Evolutionary conservation across 2,888 invertebrate species (phyloP).

Genomic region (Gasteruption jaculator): DNA sequence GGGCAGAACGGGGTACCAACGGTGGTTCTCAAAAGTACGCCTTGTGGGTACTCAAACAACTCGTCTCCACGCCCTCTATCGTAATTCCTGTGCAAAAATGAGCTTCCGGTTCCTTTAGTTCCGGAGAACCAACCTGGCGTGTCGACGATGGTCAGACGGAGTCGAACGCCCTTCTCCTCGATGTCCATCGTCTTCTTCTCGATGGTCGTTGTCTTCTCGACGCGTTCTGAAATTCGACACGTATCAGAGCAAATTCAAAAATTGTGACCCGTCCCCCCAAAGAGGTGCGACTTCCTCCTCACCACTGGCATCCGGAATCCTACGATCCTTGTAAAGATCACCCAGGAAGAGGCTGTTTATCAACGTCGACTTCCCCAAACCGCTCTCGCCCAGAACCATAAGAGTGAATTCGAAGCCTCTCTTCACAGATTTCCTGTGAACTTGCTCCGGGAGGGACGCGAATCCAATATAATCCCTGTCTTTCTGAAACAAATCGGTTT

Average conservation of each 20-base stretch:
- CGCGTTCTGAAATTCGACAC: constrained; percentile 51
- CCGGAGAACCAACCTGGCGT: too few species aligned
- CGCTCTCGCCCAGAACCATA: constrained; percentile 94
- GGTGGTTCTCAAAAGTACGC: too few species aligned
- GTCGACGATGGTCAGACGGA: constrained; percentile 87
- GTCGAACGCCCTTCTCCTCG: constrained; percentile 87
- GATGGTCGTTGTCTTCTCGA: constrained; percentile 59
- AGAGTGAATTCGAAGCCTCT: constrained; percentile 94
- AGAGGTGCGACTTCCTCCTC: constrained; percentile 25
- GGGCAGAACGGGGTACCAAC: too few species aligned
- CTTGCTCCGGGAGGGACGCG: constrained; percentile 92
- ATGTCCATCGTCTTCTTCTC: constrained; percentile 84
- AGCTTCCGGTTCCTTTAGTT: too few species aligned
- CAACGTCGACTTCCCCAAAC: constrained; percentile 90
- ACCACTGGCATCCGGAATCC: constrained; percentile 70
- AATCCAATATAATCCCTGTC: constrained; percentile 77
- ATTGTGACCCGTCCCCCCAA: constrained; percentile 10
- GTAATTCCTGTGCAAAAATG: too few species aligned
- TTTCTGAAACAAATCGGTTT: constrained; percentile 29
- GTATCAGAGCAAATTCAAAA: constrained; percentile 10
- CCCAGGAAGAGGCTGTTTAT: constrained; percentile 92
- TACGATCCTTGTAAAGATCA: constrained; percentile 85
- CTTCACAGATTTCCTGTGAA: constrained; percentile 94
- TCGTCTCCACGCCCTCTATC: too few species aligned
- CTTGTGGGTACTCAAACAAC: too few species aligned